phyloP scores from a whole-genome alignment of 2,797 vertebrate genomes.

The Gephyroberyx darwinii region DNA sequence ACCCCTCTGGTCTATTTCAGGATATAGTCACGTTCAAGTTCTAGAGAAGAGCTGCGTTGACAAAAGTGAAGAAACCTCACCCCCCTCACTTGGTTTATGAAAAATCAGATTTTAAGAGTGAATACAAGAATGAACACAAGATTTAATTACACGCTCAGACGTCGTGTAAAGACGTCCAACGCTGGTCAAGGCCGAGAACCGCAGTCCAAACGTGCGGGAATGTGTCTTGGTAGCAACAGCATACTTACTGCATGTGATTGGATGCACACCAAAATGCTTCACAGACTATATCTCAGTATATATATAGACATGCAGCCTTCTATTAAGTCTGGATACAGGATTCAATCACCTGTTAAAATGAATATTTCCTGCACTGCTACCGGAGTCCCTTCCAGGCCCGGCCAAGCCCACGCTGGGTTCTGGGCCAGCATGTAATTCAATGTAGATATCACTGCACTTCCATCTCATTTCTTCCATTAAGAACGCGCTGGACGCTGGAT shows the following conservation, averaged over 20 bases:
- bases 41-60: too few relatives aligned
- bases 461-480: constrained; percentile 34
- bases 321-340: constrained; percentile 2
- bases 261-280: background rate
- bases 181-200: background rate
- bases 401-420: background rate
- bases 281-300: background rate
- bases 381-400: constrained; percentile 1
- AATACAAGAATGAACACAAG: too few relatives aligned
- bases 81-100: too few relatives aligned
- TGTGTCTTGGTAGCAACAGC: too few relatives aligned
- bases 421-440: constrained; percentile 11
- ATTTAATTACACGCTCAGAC: background rate
- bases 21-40: too few relatives aligned
- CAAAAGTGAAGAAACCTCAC: too few relatives aligned
- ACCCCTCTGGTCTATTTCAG: too few relatives aligned
- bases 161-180: too few relatives aligned
- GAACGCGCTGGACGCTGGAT: constrained; percentile 19
- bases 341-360: background rate
- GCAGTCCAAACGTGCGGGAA: too few relatives aligned
- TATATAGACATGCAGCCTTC: background rate
- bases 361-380: background rate
- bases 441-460: constrained; percentile 15
- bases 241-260: too few relatives aligned
- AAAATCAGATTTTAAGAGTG: too few relatives aligned